Conservation (phyloP, 2,797 vertebrate species). For the Macroramphosus scolopax region DNA sequence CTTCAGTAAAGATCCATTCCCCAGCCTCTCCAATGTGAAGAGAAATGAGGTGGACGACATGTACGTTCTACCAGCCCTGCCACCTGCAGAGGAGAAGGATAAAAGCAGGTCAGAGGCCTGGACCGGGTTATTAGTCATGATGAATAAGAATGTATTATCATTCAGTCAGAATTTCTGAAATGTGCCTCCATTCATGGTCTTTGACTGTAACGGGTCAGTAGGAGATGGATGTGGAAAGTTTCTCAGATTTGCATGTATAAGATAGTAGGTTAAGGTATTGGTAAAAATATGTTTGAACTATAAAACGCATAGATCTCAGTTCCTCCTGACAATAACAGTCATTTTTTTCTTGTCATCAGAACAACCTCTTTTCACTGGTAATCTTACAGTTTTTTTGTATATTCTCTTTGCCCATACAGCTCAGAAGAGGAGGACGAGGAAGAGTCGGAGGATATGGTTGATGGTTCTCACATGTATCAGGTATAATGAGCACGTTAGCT, state of each 20-base stretch:
- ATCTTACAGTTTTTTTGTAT: too few relatives aligned
- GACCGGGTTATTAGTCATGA: too few relatives aligned
- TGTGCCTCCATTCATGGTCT: too few relatives aligned
- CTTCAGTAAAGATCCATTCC: conserved; percentile 81
- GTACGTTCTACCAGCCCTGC: conserved; percentile 85
- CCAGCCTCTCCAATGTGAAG: conserved; percentile 85
- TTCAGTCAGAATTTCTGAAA: too few relatives aligned
- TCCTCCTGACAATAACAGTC: too few relatives aligned
- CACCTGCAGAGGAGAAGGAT: conserved; percentile 76
- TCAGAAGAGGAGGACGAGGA: conserved; percentile 88
- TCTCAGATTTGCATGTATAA: too few relatives aligned
- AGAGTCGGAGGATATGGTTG: conserved; percentile 76
- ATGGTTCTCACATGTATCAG: conserved; percentile 77
- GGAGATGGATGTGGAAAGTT: too few relatives aligned
- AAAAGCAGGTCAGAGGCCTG: conserved; percentile 83
- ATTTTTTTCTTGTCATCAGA: neutral
- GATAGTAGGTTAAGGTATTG: too few relatives aligned
- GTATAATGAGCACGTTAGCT: conserved; percentile 58
- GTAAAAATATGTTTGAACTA: too few relatives aligned
- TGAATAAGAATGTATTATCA: too few relatives aligned
- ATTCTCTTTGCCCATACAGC: conserved; percentile 58
- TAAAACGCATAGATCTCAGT: too few relatives aligned
- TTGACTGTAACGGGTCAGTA: too few relatives aligned
- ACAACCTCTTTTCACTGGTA: neutral
- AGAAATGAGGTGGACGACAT: conserved; percentile 87